Evolutionary conservation across 2,113 vertebrate species (phyloP).

Genomic region (Ivindomyrus marchei): DNA sequence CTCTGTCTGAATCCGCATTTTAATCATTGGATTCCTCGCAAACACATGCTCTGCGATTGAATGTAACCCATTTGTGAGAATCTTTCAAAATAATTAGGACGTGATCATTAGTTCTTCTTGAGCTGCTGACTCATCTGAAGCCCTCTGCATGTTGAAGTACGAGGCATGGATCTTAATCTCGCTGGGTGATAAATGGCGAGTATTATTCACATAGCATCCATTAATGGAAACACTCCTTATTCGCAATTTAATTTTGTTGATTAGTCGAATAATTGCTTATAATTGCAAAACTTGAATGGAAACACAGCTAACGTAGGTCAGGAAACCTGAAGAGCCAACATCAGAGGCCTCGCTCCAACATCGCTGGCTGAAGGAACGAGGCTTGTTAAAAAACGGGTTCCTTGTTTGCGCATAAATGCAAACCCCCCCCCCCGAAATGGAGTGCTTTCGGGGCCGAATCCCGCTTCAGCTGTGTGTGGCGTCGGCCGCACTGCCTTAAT

Average conservation of each 20-base stretch:
- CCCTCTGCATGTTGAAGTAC: background rate
- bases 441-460: background rate
- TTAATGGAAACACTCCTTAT: background rate
- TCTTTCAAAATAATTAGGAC: background rate
- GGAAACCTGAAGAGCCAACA: slow-evolving; percentile 35
- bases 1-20: background rate
- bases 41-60: background rate
- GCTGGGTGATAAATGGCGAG: background rate
- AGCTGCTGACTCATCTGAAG: background rate
- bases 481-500: slow-evolving; percentile 50
- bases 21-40: background rate
- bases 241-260: background rate
- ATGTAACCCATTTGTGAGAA: background rate
- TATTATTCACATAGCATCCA: background rate
- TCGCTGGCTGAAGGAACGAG: slow-evolving; percentile 27
- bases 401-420: background rate
- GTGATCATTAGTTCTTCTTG: background rate
- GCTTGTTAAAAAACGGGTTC: slow-evolving; percentile 37
- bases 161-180: background rate
- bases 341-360: slow-evolving; percentile 11
- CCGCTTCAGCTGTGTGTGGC: slow-evolving; percentile 45
- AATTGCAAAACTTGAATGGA: background rate
- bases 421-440: background rate
- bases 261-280: background rate
- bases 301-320: slow-evolving; percentile 30